These are phyloP conservation scores for Prorops nasuta DNA, from an alignment of 1,140 invertebrate genomes.

Conservation along the genomic window DNA sequence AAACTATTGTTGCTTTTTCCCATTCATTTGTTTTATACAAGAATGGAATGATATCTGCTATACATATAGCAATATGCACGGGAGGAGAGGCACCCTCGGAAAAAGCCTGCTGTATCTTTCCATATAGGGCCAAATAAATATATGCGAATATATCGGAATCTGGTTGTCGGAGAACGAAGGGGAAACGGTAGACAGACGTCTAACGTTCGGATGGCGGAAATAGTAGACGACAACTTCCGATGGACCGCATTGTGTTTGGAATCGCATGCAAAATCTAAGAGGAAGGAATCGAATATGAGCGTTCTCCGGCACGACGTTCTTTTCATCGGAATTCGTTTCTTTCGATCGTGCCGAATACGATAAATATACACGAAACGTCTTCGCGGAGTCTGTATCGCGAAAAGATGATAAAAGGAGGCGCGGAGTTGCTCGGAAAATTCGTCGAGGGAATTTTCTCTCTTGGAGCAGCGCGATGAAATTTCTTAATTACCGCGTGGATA, in stretches of 20 bases:
- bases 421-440: too few relatives aligned
- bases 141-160: conserved; percentile 23
- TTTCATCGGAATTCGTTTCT: conserved; percentile 25
- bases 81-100: not conserved
- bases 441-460: too few relatives aligned
- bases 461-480: too few relatives aligned
- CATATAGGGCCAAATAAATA: conserved; percentile 18
- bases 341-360: conserved; percentile 32
- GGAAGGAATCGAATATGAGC: conserved; percentile 38
- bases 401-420: too few relatives aligned
- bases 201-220: conserved; percentile 36
- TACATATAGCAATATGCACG: not conserved
- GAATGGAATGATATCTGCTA: too few relatives aligned
- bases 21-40: too few relatives aligned
- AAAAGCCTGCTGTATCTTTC: conserved; percentile 6
- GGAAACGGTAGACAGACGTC: conserved; percentile 23
- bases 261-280: conserved; percentile 43
- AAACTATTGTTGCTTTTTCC: too few relatives aligned
- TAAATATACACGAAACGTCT: too few relatives aligned
- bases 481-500: too few relatives aligned
- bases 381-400: too few relatives aligned
- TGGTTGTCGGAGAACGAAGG: conserved; percentile 15
- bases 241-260: conserved; percentile 45
- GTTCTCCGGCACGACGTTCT: conserved; percentile 10
- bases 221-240: conserved; percentile 49